phyloP scores from a whole-genome alignment of 2,888 invertebrate species.

The Synanthedon formicaeformis region DNA sequence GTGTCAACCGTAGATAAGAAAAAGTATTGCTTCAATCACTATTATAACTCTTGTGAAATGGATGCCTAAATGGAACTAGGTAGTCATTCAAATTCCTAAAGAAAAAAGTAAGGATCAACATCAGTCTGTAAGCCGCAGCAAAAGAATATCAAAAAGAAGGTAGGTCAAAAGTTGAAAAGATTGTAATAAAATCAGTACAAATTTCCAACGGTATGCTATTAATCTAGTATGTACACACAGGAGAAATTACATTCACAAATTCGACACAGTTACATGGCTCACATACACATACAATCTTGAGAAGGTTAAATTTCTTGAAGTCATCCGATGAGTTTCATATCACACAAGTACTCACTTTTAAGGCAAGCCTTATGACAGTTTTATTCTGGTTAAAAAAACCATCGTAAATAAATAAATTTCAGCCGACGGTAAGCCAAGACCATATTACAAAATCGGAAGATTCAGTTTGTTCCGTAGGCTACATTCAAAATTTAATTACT shows the following conservation, averaged over 20 bases:
- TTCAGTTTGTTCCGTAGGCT: no score
- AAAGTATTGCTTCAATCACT: conserved; percentile 7
- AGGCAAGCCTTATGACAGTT: conserved; percentile 5
- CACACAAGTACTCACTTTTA: conserved; percentile 1
- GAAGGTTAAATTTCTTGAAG: neutral
- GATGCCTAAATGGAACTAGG: neutral
- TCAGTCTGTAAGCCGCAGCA: conserved; percentile 17
- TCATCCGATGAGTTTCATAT: conserved; percentile 3
- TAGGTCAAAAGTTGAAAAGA: conserved; percentile 20
- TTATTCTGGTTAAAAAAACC: conserved; percentile 7
- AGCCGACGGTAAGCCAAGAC: conserved; percentile 19
- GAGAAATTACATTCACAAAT: conserved; percentile 6
- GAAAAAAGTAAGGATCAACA: conserved; percentile 12
- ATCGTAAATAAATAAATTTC: conserved; percentile 3
- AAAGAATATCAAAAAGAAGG: conserved; percentile 20
- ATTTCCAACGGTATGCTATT: conserved; percentile 8
- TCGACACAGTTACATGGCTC: conserved; percentile 6
- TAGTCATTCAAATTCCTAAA: conserved; percentile 24
- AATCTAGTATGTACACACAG: conserved; percentile 17
- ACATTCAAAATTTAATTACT: no score
- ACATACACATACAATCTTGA: neutral
- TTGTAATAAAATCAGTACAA: neutral
- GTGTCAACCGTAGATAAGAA: conserved; percentile 13
- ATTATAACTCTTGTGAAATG: conserved; percentile 15
- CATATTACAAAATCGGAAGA: conserved; percentile 3